Evolutionary conservation across 2,113 vertebrate genomes (phyloP), one percentile per base, ranked within the genome.

Genomic region (Aplodontia rufa): DNA sequence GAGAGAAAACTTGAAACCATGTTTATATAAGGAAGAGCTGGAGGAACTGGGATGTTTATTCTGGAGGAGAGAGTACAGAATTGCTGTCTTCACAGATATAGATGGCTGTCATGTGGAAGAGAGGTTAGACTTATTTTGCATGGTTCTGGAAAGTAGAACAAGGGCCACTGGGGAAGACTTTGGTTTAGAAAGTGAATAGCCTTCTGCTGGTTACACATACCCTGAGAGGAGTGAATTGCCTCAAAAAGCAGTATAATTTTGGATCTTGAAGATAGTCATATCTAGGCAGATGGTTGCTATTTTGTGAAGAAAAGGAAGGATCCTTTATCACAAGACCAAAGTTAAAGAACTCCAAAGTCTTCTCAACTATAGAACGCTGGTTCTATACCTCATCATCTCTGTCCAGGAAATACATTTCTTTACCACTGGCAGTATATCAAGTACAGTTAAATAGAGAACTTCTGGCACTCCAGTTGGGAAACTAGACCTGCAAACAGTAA

Each of bases 31-130:
- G 91, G 93, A 93, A 82, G 91, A 95, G 37, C 89, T 78, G 42
- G 69, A 91, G 94, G 93, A 87, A 95, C 80, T 47, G 47, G 75
- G 94, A 72, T 95, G 93, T 96, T 95, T 96, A 76, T 80, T 92
- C 95, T 96, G 91, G 87, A 97, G 68, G 60, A 96, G 22, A 81
- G 90, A 76, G 88, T 84, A 90, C 84, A 53, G 60, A 84, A 81
- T 71, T 83, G 20, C 87, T 92, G 69, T 97, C 96, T 90, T 94
- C 88, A 76, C 71, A 87, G 90, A 84, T 87, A 91, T 49, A 75
- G 80, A 51, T 87, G 40, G 42, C 72, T 88, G 81, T 72, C 93
- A 62, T 78, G 75, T 60, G 68, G 72, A 68, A 90, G 58, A 95
- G n/a, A 79, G 32, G 66, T 64, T 74, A 69, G 83, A 89, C 72